Percentiles rank a stretch among this genome's conserved stretches.
phyloP scores from a whole-genome alignment of 2,888 invertebrate genomes.

The Syritta pipiens region DNA sequence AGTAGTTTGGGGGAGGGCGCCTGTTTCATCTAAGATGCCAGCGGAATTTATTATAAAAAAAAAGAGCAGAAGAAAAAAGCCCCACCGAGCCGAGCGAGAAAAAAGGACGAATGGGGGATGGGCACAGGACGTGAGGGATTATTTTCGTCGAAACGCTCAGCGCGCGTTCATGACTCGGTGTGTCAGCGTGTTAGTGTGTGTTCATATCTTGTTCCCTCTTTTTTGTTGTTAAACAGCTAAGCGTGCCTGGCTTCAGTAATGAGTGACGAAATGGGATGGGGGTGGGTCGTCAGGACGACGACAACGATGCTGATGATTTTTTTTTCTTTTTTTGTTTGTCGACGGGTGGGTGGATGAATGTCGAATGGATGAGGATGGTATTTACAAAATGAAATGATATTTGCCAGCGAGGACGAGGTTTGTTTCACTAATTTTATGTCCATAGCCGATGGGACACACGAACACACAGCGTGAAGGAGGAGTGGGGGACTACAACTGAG shows the following conservation, averaged over 20 bases:
- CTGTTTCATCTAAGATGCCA: constrained; percentile 48
- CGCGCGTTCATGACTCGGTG: constrained; percentile 49
- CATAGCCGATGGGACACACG: constrained; percentile 36
- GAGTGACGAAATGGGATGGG: constrained; percentile 44
- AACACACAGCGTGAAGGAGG: not conserved
- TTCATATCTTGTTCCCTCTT: constrained; percentile 48
- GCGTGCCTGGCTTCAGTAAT: constrained; percentile 62
- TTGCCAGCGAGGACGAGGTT: constrained; percentile 33
- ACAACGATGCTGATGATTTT: not conserved
- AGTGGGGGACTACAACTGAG: constrained; percentile 6
- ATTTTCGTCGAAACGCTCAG: constrained; percentile 51
- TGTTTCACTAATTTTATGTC: constrained; percentile 48
- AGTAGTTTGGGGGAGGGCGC: constrained; percentile 22
- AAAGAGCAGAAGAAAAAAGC: no score
- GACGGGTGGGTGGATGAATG: constrained; percentile 2
- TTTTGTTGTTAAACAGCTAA: constrained; percentile 51
- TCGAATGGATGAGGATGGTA: constrained; percentile 17
- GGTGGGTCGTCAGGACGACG: no score
- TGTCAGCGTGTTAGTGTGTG: constrained; percentile 55
- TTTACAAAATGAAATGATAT: constrained; percentile 51
- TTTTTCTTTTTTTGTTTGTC: no score
- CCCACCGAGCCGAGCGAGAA: no score
- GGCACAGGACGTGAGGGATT: constrained; percentile 64
- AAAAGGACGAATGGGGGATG: no score
- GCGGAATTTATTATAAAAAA: constrained; percentile 56